phyloP scores from a whole-genome alignment of 2,113 vertebrate species.

The Clinocottus analis region DNA sequence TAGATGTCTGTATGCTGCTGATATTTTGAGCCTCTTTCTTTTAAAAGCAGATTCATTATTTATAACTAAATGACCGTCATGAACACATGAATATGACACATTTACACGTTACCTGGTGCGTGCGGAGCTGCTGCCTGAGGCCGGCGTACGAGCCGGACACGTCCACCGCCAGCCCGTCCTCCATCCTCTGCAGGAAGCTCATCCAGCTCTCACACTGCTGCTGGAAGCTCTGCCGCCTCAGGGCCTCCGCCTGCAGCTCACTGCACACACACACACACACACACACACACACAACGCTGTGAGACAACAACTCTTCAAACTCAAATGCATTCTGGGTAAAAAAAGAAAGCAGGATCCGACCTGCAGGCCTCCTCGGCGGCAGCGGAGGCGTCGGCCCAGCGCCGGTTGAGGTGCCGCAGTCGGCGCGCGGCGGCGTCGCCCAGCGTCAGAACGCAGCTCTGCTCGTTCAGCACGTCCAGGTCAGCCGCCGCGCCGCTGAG shows the following conservation, averaged over 20 bases:
- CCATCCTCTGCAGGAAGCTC: conserved; percentile 88
- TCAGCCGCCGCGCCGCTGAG: conserved; percentile 84
- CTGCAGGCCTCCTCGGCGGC: conserved; percentile 87
- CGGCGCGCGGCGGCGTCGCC: conserved; percentile 80
- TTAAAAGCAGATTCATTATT: too few species aligned
- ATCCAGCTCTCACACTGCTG: conserved; percentile 90
- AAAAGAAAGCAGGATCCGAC: conserved; percentile 78
- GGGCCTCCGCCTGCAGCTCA: conserved; percentile 81
- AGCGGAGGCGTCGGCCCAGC: conserved; percentile 84
- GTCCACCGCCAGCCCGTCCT: conserved; percentile 82
- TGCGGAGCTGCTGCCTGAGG: conserved; percentile 87
- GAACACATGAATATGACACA: too few species aligned
- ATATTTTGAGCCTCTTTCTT: too few species aligned
- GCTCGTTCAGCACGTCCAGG: conserved; percentile 89
- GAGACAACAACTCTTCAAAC: background rate
- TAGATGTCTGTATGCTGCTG: too few species aligned
- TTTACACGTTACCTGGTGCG: conserved; percentile 87
- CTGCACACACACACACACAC: conserved; percentile 70
- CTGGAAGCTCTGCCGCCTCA: conserved; percentile 86
- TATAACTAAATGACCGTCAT: too few species aligned
- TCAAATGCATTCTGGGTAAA: background rate
- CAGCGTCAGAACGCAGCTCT: conserved; percentile 85
- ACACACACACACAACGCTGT: background rate
- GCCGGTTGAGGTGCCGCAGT: conserved; percentile 84
- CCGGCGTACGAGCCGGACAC: conserved; percentile 79